Evolutionary conservation across 2,888 invertebrate species (phyloP), one percentile per base, ranked within the genome.

Genomic region (Plutella xylostella): DNA sequence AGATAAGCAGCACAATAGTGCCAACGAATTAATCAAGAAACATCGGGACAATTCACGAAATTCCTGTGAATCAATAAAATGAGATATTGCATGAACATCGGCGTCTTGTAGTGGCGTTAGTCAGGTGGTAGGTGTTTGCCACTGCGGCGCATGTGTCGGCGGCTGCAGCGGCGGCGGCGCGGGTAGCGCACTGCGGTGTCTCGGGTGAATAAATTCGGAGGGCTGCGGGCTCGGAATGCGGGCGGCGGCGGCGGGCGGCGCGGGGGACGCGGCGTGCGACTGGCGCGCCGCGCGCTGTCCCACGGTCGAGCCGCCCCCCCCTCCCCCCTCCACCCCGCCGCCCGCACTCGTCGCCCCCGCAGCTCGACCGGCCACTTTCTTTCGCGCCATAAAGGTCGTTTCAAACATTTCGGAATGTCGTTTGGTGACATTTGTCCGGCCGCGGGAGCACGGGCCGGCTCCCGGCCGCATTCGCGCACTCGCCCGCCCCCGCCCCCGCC

Each of bases 211-310:
- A 79, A 78, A 77, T 80, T 78, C 77, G 76, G 77, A 78, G 80
- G 80, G 77, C 76, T 72, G 72, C 69, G 69, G 69, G 67, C 72
- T 78, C 72, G 78, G 76, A 77, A 75, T 73, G 78, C 72, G 72
- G 68, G 66, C 51, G 68, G 67, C 59, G 56, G 60, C 63, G 67
- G 63, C 51, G 62, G 68, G 66, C 69, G 48, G 52, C 58, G 61
- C 69, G 62, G 68, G 62, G 72, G 65, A 40, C 44, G 43, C 40
- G 78, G 82, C 85, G 86, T 87, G 87, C 87, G 87, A 87, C 87
- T 88, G 87, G 87, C 87, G 87, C 87, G 86, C 85, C 78, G 83
- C 68, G 68, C 69, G 66, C 77, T 80, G 78, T 85, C 86, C 86
- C 86, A 82, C 78, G 76, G 79, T 75, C 79, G 70, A 67, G 65